Conservation (phyloP, 2,113 vertebrate species). For the Acanthochromis polyacanthus region DNA sequence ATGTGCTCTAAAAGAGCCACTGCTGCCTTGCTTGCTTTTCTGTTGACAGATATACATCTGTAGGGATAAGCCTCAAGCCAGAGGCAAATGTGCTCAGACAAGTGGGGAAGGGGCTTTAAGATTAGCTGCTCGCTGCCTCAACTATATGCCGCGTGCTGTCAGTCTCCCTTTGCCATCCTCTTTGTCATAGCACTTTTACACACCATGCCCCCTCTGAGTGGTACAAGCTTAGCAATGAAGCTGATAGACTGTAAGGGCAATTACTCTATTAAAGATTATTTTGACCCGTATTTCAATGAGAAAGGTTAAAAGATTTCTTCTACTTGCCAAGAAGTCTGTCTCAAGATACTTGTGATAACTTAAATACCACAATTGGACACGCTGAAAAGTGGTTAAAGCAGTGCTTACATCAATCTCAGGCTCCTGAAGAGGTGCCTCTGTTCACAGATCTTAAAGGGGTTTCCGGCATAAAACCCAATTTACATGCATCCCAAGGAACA, state of each 20-base stretch:
- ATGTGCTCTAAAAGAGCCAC: conserved; percentile 66
- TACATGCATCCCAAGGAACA: conserved; percentile 11
- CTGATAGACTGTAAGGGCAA: conserved; percentile 55
- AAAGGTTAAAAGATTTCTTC: conserved; percentile 44
- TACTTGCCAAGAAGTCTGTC: conserved; percentile 30
- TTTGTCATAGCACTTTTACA: conserved; percentile 62
- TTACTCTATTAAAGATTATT: conserved; percentile 59
- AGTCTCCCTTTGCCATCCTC: conserved; percentile 66
- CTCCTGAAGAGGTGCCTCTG: conserved; percentile 31
- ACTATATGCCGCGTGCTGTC: conserved; percentile 53
- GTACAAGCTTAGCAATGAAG: conserved; percentile 47
- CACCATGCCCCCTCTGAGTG: conserved; percentile 40
- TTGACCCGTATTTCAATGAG: conserved; percentile 43
- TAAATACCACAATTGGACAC: conserved; percentile 47
- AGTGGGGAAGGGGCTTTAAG: conserved; percentile 75
- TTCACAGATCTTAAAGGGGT: conserved; percentile 21
- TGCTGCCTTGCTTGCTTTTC: conserved; percentile 66
- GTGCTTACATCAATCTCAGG: conserved; percentile 34
- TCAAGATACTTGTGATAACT: conserved; percentile 56
- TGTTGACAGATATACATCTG: conserved; percentile 82
- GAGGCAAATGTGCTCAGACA: conserved; percentile 77
- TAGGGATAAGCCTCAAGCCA: conserved; percentile 75
- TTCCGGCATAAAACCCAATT: conserved; percentile 18
- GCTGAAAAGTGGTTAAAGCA: conserved; percentile 44
- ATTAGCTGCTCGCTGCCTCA: conserved; percentile 73